Percentiles rank a stretch among this genome's conserved stretches.
These are phyloP conservation scores for Choloepus hoffmanni DNA, from an alignment of 2,113 vertebrate genomes.

Conservation along the genomic window DNA sequence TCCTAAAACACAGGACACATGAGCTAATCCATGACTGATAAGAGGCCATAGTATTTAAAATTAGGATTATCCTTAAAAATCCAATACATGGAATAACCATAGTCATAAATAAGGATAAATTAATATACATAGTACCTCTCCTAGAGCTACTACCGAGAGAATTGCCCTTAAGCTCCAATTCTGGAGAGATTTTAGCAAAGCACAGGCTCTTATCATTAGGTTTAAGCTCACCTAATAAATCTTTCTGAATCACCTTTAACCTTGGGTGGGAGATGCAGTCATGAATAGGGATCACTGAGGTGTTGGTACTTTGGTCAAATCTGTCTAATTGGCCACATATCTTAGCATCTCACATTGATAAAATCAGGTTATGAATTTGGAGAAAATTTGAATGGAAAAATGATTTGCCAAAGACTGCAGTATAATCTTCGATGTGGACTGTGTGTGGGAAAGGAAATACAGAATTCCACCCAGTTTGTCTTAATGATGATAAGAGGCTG, in stretches of 20 bases:
- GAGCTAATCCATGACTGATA: not conserved
- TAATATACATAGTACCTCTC: not conserved
- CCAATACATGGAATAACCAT: not conserved
- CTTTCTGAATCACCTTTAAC: not conserved
- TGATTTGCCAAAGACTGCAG: not conserved
- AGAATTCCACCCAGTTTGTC: not conserved
- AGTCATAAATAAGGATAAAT: not conserved
- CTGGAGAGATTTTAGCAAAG: not conserved
- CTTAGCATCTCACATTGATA: not conserved
- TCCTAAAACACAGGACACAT: not conserved
- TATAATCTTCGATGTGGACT: not conserved
- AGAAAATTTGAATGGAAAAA: constrained; percentile 13
- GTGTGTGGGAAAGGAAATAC: not conserved
- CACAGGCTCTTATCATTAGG: not conserved
- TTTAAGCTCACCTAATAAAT: not conserved
- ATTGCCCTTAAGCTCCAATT: not conserved
- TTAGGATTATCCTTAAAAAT: constrained; percentile 34
- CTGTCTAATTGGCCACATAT: not conserved
- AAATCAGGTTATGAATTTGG: not conserved
- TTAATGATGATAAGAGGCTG: not conserved
- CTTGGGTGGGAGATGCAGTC: not conserved
- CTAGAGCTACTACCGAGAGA: not conserved
- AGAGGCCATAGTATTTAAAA: constrained; percentile 37
- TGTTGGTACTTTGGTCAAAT: not conserved
- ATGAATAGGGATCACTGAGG: not conserved